Evolutionary conservation across 2,888 invertebrate species (phyloP), one percentile per base, ranked within the genome.

Genomic region (Dryadula phaetusa): DNA sequence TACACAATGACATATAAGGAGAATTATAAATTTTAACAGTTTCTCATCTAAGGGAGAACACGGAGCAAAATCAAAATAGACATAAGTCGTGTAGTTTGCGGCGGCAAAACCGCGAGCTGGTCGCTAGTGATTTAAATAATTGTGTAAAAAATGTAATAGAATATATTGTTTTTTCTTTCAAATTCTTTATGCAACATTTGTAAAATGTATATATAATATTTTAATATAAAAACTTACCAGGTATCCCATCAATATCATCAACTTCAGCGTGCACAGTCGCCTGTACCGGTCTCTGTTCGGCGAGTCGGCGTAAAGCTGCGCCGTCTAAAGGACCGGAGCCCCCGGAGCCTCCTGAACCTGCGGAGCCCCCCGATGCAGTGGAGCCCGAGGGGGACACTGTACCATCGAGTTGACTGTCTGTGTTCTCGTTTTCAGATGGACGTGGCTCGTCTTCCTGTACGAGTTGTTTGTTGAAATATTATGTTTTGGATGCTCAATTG

Each of bases 271-370:
- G 69, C 12, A 60, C 22, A 18, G 54, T 44, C 25, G 62, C 42
- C 14, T 61, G 61, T 58, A 66, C 66, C 58, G 63, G 72, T 20
- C 76, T 66, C 49, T 71, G 76, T 60, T 76, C 76, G 79, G 92
- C 89, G 76, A 92, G 95, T 78, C 97, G 95, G 0, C 97, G 88
- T 70, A 97, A 92, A 7, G 97, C 96, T 22, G 97, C 97, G 16
- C 97, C 97, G 86, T 97, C 97, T 68, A 97, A 93, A 49, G 96
- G 95, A 63, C 96, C 95, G 6, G 96, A 96, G 80, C 97, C 96
- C 71, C 95, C 95, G 70, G 93, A 94, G 20, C 89, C 90, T 0
- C 85, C 89, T 0, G 90, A 79, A 4, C 92, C 90, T 0, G 85
- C 89, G 0, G 90, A 79, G 3, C 92, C 93, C 0, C 86, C 92